Base-by-base conservation (phyloP, 2,888 invertebrate genomes). In the Chorisops tibialis region DNA sequence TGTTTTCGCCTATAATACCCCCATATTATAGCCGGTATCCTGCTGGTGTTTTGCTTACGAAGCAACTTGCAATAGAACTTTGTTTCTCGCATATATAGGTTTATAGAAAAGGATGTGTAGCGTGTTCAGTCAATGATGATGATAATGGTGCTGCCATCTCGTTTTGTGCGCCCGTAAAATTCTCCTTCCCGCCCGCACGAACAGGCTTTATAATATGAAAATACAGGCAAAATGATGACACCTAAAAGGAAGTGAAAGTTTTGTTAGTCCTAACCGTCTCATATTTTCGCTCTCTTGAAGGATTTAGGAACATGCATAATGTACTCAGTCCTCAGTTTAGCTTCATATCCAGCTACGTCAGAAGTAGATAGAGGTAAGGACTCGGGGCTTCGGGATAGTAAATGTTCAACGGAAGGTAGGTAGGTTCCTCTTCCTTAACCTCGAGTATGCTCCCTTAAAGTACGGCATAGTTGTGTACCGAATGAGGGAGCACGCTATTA, bases 171-270 rank as follows among this genome's bases (percentile, higher is more conserved):
- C n/a, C 24, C 6, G 45, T 18, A 18, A 43, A 56, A 43, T 45
- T 24, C 38, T 12, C 21, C 12, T 12, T 19, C 2, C 38, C 11
- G 5, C 12, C 18, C 19, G 16, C 21, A 19, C 43, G 24, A 30
- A 12, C n/a, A 45, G 16, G 18, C 30, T 43, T 56, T 43, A 56
- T 56, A 54, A 24, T 54, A 16, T 24, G 14, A 54, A 54, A 41
- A 24, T 41, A 54, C 54, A 54, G 41, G 41, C 30, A 45, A 56
- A 45, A 56, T 56, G 56, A 45, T 56, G 56, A 56, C 56, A 56
- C 56, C 43, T 45, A 56, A 30, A 30, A 56, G 56, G 56, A 56
- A 56, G 56, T 56, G 22, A 56, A 54, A 54, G 56, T 56, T 45
- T 56, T 45, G 56, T 45, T 56, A 45, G 56, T 35, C 22, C 43